Base-by-base conservation (phyloP, 2,113 vertebrate species). In the Pseudorectes ferrugineus region DNA sequence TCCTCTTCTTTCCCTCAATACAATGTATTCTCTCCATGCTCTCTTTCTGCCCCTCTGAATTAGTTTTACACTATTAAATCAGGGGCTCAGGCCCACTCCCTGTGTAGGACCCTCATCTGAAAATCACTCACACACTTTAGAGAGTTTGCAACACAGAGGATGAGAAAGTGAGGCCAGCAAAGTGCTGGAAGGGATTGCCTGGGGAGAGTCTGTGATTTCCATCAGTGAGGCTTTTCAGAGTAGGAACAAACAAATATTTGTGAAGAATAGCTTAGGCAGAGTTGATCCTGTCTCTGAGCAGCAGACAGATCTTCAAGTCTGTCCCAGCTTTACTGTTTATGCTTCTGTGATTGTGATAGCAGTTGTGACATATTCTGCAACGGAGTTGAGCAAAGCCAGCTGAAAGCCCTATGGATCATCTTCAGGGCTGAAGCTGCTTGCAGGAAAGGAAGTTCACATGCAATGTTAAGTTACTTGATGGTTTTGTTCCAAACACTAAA, bases 211-310 rank as follows among this genome's bases (percentile, higher is more conserved):
- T 88, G 92, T 51, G 38, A 90, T 90, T 97, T 83, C 79, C 75
- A 76, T 92, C 88, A 73, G 71, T 6, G 26, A 86, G 35, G 62
- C 51, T 96, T 92, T 90, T 90, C 88, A 66, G 90, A 88, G 26
- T 21, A 87, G 75, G 88, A 94, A 93, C 78, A 95, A 96, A 93
- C 89, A 96, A 94, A 62, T 95, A 96, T 93, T 97, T 93, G 67
- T 83, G 42, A 95, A 94, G 79, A 95, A 96, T 55, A 67, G 59
- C 71, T 94, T 62, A 93, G 90, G 79, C 85, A 80, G 85, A 83
- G 71, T 55, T 93, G 93, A 93, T 93, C 58, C 91, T 85, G 51
- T 80, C 90, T 92, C 85, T 86, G 67, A 93, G 82, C 71, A 94
- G 90, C 74, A 88, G 75, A 85, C 67, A 90, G 74, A 95, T 77